Conservation (phyloP, 2,888 invertebrate species). For the Drosophila neonasuta region DNA sequence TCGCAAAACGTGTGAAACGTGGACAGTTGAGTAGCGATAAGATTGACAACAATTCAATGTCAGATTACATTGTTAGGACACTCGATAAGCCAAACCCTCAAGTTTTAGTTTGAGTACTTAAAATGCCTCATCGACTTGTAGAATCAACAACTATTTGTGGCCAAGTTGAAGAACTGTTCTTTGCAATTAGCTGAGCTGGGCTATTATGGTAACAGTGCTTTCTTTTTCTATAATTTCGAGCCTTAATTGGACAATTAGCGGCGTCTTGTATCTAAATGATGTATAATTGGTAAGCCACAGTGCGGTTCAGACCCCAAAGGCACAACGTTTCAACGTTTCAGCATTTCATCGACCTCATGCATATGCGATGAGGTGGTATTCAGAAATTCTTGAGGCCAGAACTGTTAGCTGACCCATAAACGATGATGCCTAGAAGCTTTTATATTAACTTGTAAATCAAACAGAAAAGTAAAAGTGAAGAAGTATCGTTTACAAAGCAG, state of each 20-base stretch:
- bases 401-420: slow-evolving; percentile 69
- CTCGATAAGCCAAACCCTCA: background rate
- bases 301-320: slow-evolving; percentile 15
- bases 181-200: slow-evolving; percentile 5
- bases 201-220: slow-evolving; percentile 66
- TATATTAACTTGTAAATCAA: slow-evolving; percentile 39
- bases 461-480: slow-evolving; percentile 66
- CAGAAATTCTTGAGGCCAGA: slow-evolving; percentile 49
- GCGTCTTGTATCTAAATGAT: slow-evolving; percentile 40
- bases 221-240: slow-evolving; percentile 35
- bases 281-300: slow-evolving; percentile 50
- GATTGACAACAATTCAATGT: slow-evolving; percentile 11
- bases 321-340: slow-evolving; percentile 10
- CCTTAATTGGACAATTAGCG: slow-evolving; percentile 57
- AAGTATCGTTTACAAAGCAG: slow-evolving; percentile 16
- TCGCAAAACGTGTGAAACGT: slow-evolving; percentile 16
- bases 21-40: slow-evolving; percentile 30
- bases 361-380: slow-evolving; percentile 63
- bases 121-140: background rate
- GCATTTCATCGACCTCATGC: slow-evolving; percentile 45
- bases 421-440: slow-evolving; percentile 26
- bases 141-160: background rate
- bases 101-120: background rate
- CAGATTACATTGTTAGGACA: slow-evolving; percentile 2
- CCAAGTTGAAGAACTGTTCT: slow-evolving; percentile 32